Evolutionary conservation across 1,140 invertebrate species (phyloP).

Genomic region (Eulimnadia texana): DNA sequence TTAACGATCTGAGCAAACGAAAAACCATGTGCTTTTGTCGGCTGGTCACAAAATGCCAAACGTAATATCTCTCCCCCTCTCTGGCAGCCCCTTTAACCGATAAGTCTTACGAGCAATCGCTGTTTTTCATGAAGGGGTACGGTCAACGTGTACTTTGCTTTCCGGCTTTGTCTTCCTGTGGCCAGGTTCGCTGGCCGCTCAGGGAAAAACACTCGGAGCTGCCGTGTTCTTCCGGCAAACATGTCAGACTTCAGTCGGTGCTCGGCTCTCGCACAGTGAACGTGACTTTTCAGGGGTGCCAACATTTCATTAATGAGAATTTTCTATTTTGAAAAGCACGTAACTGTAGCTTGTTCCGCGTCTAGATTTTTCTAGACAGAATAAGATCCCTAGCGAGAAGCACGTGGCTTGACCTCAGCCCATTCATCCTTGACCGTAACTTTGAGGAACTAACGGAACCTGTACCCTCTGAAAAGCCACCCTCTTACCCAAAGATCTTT

Average conservation of each 20-base stretch:
- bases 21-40: neutral
- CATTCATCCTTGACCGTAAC: neutral
- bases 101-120: no score
- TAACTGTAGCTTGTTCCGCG: no score
- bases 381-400: neutral
- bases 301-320: no score
- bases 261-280: neutral
- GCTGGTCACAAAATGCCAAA: no score
- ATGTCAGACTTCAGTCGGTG: neutral
- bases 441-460: neutral
- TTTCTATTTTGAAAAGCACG: no score
- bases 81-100: no score
- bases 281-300: no score
- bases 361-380: no score
- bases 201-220: neutral
- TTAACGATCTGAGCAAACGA: neutral
- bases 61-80: no score
- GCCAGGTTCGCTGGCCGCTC: neutral
- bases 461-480: neutral
- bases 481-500: neutral
- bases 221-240: neutral
- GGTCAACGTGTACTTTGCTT: no score
- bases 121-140: no score
- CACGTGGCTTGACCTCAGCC: neutral
- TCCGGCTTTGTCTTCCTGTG: conserved; percentile 1